phyloP scores from a whole-genome alignment of 2,888 invertebrate genomes.

The Hoplodrina blanda region DNA sequence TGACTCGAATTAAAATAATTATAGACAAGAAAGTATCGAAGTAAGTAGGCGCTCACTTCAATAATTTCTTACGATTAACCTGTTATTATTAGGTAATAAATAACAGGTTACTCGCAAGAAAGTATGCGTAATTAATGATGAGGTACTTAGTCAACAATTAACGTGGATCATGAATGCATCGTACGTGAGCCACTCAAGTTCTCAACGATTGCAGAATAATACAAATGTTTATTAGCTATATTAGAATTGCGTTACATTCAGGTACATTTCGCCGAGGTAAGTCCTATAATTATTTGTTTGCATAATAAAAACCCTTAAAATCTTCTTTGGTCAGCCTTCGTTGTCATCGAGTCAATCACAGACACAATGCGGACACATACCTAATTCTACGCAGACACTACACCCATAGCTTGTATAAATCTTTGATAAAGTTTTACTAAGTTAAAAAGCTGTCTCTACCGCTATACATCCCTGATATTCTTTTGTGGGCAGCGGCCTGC shows the following conservation, averaged over 20 bases:
- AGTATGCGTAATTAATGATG: constrained; percentile 11
- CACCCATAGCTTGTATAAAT: constrained; percentile 84
- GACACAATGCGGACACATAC: constrained; percentile 67
- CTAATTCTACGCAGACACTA: constrained; percentile 79
- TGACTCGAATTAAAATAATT: constrained; percentile 7
- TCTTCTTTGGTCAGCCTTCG: constrained; percentile 58
- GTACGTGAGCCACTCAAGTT: neutral
- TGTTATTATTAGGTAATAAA: neutral
- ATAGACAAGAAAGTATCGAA: neutral
- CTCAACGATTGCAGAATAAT: constrained; percentile 20
- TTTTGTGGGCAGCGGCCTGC: constrained; percentile 68
- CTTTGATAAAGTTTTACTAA: constrained; percentile 81
- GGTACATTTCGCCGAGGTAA: constrained; percentile 49
- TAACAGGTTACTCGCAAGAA: constrained; percentile 21
- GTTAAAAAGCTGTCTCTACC: constrained; percentile 84
- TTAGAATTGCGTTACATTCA: constrained; percentile 45
- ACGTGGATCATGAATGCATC: constrained; percentile 3
- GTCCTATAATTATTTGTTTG: constrained; percentile 38
- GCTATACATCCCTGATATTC: constrained; percentile 85
- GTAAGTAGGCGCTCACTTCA: too few relatives aligned
- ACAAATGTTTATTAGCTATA: constrained; percentile 21
- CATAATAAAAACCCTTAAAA: constrained; percentile 47
- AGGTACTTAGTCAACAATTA: constrained; percentile 23
- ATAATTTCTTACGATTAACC: too few relatives aligned
- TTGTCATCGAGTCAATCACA: constrained; percentile 63